Base-by-base conservation (phyloP, 2,113 vertebrate genomes). In the Labeo catla region DNA sequence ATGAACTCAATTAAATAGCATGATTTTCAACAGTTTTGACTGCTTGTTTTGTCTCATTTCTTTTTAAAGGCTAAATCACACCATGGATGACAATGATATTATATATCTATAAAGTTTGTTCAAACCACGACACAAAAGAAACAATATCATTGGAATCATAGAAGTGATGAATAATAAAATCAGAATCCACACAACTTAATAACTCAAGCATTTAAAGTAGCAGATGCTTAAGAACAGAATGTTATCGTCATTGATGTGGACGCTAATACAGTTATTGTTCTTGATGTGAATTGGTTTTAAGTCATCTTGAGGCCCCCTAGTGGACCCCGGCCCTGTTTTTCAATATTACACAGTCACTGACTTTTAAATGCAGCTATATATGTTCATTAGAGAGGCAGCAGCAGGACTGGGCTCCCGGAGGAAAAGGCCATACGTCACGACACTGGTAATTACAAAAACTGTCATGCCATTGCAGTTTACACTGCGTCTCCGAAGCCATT, bases 331-430 rank as follows among this genome's bases (percentile, higher is more conserved):
- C 72, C 11, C 21, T n/a, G 43, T 74, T 74, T 74, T 47, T 13
- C 4, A 45, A n/a, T 21, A 21, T 81, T 76, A 72, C 39, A 61
- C 66, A 80, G 49, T 70, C 45, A 36, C 34, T 39, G 65, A 47
- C 36, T 84, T 87, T 84, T 36, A 76, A 86, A 88, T 76, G 12
- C 39, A 52, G n/a, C 63, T 65, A 4, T 23, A 61, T 52, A 16
- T 34, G 45, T 78, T 45, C 36, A 59, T 76, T 87, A 45, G 21
- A 47, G 4, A 43, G 80, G 68, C n/a, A 68, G 68, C n/a, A 68
- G 59, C 43, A 65, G 59, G 57, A 47, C 21, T 15, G n/a, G 11
- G 57, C 57, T 54, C 70, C 47, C 0, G 9, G 34, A 68, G 39
- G 23, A 57, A 76, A 66, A 65, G 52, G 63, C 72, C 19, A 68